Evolutionary conservation across 2,113 vertebrate species (phyloP).

Genomic region (Corapipo altera): DNA sequence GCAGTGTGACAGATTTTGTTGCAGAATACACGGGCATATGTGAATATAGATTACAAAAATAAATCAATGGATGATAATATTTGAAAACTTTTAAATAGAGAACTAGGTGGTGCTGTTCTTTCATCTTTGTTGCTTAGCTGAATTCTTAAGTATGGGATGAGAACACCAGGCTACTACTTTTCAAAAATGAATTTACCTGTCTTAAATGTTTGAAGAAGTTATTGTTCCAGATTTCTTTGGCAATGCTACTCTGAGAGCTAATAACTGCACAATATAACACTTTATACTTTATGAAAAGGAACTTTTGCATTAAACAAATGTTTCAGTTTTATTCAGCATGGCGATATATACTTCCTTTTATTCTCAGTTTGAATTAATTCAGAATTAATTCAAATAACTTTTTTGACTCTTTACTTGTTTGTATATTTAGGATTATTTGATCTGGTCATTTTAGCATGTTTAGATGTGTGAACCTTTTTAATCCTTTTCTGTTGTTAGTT

Average conservation of each 20-base stretch:
- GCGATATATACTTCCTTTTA: not conserved
- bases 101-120: constrained; percentile 82
- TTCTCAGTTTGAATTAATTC: not conserved
- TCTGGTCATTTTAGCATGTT: not conserved
- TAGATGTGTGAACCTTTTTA: not conserved
- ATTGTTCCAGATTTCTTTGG: not conserved
- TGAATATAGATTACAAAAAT: constrained; percentile 32
- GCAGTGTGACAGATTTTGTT: not conserved
- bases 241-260: not conserved
- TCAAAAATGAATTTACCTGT: not conserved
- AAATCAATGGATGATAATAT: constrained; percentile 39
- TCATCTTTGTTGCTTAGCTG: constrained; percentile 71
- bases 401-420: not conserved
- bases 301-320: not conserved
- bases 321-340: not conserved
- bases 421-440: not conserved
- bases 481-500: not conserved
- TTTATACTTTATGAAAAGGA: not conserved
- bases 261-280: not conserved
- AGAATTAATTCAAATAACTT: not conserved
- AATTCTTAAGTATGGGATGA: constrained; percentile 46
- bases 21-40: not conserved
- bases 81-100: constrained; percentile 67
- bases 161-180: constrained; percentile 16
- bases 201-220: not conserved